Conservation (phyloP, 2,797 vertebrate genomes). For the Alectoris magna region DNA sequence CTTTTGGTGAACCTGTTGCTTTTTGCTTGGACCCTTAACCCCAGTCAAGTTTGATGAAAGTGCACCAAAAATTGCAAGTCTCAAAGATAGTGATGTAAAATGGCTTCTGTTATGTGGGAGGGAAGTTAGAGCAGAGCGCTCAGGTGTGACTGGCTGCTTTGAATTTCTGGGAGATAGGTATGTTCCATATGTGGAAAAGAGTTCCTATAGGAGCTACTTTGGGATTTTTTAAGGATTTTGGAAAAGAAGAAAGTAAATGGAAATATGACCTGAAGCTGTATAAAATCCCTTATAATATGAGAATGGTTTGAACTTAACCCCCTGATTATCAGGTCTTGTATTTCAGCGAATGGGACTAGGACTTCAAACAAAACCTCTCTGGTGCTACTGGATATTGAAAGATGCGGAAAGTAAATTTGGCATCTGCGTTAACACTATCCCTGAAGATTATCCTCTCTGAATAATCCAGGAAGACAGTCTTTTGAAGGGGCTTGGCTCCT, state of each 20-base stretch:
- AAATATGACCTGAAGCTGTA: neutral
- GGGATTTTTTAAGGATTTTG: neutral
- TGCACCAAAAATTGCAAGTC: neutral
- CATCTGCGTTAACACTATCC: neutral
- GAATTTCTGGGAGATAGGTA: neutral
- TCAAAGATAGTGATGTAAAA: constrained; percentile 21
- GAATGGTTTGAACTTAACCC: neutral
- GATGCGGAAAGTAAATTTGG: neutral
- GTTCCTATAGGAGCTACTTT: neutral
- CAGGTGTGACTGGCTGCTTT: neutral
- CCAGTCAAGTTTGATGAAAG: neutral
- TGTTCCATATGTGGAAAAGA: neutral
- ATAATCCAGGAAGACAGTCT: neutral
- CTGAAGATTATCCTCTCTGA: neutral
- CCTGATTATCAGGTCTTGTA: neutral
- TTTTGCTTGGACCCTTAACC: neutral
- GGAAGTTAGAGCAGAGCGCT: neutral
- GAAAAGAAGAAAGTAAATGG: neutral
- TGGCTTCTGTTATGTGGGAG: neutral
- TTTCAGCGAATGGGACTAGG: neutral
- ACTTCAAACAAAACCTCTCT: neutral
- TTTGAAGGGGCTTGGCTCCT: neutral
- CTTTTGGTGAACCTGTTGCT: constrained; percentile 5
- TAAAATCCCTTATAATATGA: neutral
- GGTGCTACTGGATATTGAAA: neutral